Percentiles rank a stretch among this genome's conserved stretches.
phyloP scores from a whole-genome alignment of 2,113 vertebrate species.

The Paramormyrops kingsleyae region DNA sequence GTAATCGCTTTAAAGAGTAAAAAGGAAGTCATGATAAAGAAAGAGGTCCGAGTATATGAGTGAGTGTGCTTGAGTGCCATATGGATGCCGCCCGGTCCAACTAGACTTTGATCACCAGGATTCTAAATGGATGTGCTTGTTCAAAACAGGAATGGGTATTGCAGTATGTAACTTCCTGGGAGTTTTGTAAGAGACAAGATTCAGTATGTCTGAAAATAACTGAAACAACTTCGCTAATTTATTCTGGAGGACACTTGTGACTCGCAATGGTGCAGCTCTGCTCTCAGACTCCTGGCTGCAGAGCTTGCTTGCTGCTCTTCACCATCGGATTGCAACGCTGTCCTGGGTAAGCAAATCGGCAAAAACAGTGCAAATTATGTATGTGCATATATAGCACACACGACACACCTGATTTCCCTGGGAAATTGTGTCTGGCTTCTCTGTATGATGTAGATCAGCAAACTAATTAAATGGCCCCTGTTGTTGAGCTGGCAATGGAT shows the following conservation, averaged over 20 bases:
- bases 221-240: not conserved
- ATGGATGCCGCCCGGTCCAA: not conserved
- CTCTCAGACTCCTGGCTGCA: not conserved
- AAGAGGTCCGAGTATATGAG: not conserved
- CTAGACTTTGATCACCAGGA: not conserved
- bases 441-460: not conserved
- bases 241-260: not conserved
- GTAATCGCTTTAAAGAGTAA: not conserved
- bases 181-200: not conserved
- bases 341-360: not conserved
- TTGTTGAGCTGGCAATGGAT: not conserved
- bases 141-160: not conserved
- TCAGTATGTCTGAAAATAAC: not conserved
- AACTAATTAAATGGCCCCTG: not conserved
- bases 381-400: slow-evolving; percentile 1
- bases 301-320: not conserved
- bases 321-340: not conserved
- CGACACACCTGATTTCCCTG: not conserved
- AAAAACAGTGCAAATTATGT: not conserved
- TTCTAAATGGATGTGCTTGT: not conserved
- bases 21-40: not conserved
- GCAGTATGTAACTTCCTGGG: not conserved
- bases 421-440: slow-evolving; percentile 12
- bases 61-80: not conserved
- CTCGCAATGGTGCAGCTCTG: not conserved